Evolutionary conservation across 2,888 invertebrate species (phyloP), one percentile per base, ranked within the genome.

Genomic region (Erpobdella octoculata): DNA sequence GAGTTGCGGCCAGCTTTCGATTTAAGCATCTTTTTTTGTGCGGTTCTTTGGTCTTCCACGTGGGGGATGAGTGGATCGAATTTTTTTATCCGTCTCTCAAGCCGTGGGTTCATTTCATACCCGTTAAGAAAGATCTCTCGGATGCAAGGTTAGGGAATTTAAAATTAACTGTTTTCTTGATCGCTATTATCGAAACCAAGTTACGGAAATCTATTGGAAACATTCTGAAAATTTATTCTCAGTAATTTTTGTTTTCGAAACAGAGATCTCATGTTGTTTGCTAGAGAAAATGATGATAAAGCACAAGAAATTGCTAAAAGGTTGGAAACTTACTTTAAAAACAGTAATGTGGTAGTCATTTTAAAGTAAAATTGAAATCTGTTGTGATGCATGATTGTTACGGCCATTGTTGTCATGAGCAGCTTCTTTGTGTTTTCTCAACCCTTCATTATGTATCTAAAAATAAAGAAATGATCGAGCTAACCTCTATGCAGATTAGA

Each of bases 1-100:
- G 96, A 1, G 95, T 97, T 0, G 95, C 96, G 2, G 96, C 96
- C 12, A 95, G 94, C 82, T 97, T 97, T 80, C 87, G 96, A n/a
- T 88, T 94, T 70, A 95, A 95, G 81, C 95, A 96, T 84, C 86
- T 97, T 58, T 92, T 96, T 79, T 85, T 96, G 0, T 97, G 96
- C 81, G 89, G 89, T 78, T 94, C 94, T 0, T 83, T 95, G 48
- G 91, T 97, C 0, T 92, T 95, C 79, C 95, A 96, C 82, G 93
- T 95, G 1, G 95, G 94, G 0, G 86, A 91, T 77, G 91, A 93
- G 75, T 96, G 95, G 95, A 85, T 88, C 48, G 96, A 97, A 85
- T 97, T 96, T 83, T 97, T 93, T 83, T 97, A 97, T 81, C 87
- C 89, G 2, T 88, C 89, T 12, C 83, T 97, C 79, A 90, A 90